A percentile compares a stretch with the other conserved stretches of the same genome.
Conservation (phyloP, 2,113 vertebrate genomes). For the Aepyceros melampus region DNA sequence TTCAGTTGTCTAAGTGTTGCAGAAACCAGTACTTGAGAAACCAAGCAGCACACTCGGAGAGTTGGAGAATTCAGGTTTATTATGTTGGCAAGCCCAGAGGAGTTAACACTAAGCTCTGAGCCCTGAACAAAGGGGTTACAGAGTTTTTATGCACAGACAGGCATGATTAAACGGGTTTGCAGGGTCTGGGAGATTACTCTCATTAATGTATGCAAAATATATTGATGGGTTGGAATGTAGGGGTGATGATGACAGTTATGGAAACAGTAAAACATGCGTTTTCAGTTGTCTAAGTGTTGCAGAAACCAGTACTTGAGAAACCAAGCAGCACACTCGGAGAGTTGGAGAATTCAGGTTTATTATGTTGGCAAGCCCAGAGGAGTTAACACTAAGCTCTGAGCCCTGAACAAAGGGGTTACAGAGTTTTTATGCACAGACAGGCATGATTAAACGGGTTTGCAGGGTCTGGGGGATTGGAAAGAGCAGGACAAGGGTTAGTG, state of each 20-base stretch:
- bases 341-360: background rate
- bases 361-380: fast-evolving
- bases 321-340: background rate
- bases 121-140: too few relatives aligned
- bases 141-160: too few relatives aligned
- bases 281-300: background rate
- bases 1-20: background rate
- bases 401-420: background rate
- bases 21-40: too few relatives aligned
- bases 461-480: background rate
- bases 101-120: too few relatives aligned
- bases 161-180: too few relatives aligned
- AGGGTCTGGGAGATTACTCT: background rate
- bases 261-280: background rate
- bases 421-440: background rate
- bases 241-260: background rate
- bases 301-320: background rate
- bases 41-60: too few relatives aligned
- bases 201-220: background rate
- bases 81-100: too few relatives aligned
- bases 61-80: too few relatives aligned
- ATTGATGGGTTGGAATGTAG: background rate
- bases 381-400: background rate
- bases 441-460: fast-evolving
- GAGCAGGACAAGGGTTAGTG: background rate